Conservation (phyloP, 2,888 invertebrate genomes). For the Leptopilina drosophilae region DNA sequence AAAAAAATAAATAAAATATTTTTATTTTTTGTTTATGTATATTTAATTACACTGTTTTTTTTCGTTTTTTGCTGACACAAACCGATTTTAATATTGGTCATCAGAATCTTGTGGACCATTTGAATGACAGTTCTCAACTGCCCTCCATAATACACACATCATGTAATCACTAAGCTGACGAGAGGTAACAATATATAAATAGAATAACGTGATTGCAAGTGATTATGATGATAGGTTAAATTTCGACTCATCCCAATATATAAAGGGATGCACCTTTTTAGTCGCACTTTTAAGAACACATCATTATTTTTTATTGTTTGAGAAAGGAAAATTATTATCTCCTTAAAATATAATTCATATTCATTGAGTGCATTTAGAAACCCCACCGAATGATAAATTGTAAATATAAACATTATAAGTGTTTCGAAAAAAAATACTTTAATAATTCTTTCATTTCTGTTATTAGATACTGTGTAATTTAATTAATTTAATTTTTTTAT, state of each 20-base stretch:
- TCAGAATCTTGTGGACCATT: constrained; percentile 54
- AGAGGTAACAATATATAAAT: constrained; percentile 65
- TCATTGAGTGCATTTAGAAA: no score
- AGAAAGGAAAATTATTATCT: neutral
- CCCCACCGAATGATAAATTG: no score
- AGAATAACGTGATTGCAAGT: constrained; percentile 62
- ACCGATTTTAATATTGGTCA: constrained; percentile 40
- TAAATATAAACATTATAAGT: no score
- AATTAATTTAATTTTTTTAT: no score
- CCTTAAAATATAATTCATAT: no score
- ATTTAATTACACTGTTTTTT: no score
- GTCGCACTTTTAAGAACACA: neutral
- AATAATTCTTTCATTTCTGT: no score
- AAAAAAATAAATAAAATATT: no score
- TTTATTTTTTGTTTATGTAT: no score
- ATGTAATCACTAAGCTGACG: constrained; percentile 65
- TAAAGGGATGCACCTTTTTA: constrained; percentile 2
- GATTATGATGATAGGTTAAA: constrained; percentile 63
- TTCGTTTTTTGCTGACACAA: neutral
- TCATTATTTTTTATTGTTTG: neutral
- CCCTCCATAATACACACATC: constrained; percentile 59
- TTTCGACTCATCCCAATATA: neutral
- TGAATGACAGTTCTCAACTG: constrained; percentile 61
- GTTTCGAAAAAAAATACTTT: no score
- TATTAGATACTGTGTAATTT: no score